Evolutionary conservation across 2,888 invertebrate species (phyloP).

Genomic region (Alviniconcha strummeri): DNA sequence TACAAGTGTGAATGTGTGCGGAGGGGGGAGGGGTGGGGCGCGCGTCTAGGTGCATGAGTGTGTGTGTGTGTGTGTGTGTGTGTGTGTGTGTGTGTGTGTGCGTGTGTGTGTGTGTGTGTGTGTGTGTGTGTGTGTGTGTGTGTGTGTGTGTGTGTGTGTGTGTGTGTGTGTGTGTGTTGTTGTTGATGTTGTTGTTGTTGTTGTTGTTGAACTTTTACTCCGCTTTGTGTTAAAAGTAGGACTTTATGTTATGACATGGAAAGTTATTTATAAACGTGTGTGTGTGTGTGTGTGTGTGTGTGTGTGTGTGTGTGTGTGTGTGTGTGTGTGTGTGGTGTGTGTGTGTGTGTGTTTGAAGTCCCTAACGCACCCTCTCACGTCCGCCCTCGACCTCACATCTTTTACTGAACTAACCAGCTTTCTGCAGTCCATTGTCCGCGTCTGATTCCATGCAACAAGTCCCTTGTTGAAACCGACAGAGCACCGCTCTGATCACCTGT

Average conservation of each 20-base stretch:
- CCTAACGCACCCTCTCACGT: too few relatives aligned
- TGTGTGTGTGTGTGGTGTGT: neutral
- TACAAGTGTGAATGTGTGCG: too few relatives aligned
- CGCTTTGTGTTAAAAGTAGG: neutral
- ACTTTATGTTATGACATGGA: too few relatives aligned
- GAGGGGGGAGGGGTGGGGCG: too few relatives aligned
- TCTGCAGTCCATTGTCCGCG: too few relatives aligned
- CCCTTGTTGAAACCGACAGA: too few relatives aligned
- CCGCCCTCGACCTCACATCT: too few relatives aligned
- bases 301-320: neutral
- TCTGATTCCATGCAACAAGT: too few relatives aligned
- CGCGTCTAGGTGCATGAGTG: neutral
- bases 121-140: neutral
- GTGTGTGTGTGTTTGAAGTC: neutral
- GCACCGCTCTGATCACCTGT: too few relatives aligned
- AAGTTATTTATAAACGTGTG: too few relatives aligned
- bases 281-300: neutral
- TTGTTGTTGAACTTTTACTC: too few relatives aligned
- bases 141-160: neutral
- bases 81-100: slow-evolving; percentile 6
- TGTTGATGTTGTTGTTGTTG: neutral
- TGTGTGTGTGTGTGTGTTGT: neutral
- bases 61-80: neutral
- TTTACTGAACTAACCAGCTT: too few relatives aligned
- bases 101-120: neutral